Conservation (phyloP, 2,113 vertebrate genomes). For the Beaufortia kweichowensis region DNA sequence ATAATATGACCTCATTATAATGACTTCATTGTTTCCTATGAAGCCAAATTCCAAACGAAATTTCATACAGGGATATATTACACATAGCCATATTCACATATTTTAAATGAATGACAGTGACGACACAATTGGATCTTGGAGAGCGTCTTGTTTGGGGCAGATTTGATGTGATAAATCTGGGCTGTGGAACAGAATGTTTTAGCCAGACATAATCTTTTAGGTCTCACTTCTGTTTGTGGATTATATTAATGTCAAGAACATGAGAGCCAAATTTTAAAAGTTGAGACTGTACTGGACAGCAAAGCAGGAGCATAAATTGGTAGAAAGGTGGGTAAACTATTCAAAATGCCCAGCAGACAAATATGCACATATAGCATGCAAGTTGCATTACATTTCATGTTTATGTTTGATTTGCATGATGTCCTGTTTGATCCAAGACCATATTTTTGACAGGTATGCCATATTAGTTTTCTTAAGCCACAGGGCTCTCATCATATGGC, state of each 20-base stretch:
- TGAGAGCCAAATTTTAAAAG: slow-evolving; percentile 9
- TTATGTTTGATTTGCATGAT: slow-evolving; percentile 18
- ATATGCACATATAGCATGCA: not conserved
- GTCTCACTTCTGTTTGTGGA: slow-evolving; percentile 29
- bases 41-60: slow-evolving; percentile 27
- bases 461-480: slow-evolving; percentile 16
- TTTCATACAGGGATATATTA: slow-evolving; percentile 16
- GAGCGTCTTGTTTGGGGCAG: slow-evolving; percentile 16
- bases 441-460: slow-evolving; percentile 33
- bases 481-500: not conserved
- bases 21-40: slow-evolving; percentile 20
- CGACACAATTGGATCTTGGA: slow-evolving; percentile 41
- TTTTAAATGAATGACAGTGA: slow-evolving; percentile 34
- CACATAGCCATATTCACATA: slow-evolving; percentile 8
- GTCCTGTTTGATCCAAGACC: slow-evolving; percentile 14
- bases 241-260: slow-evolving; percentile 2
- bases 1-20: slow-evolving; percentile 36
- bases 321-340: slow-evolving; percentile 1
- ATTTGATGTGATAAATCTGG: slow-evolving; percentile 34
- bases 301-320: slow-evolving; percentile 1
- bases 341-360: slow-evolving; percentile 8
- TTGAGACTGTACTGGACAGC: not conserved
- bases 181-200: slow-evolving; percentile 15
- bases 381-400: not conserved
- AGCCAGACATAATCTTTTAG: not conserved